Conservation (phyloP, 1,140 invertebrate species). For the Scylla paramamosain region DNA sequence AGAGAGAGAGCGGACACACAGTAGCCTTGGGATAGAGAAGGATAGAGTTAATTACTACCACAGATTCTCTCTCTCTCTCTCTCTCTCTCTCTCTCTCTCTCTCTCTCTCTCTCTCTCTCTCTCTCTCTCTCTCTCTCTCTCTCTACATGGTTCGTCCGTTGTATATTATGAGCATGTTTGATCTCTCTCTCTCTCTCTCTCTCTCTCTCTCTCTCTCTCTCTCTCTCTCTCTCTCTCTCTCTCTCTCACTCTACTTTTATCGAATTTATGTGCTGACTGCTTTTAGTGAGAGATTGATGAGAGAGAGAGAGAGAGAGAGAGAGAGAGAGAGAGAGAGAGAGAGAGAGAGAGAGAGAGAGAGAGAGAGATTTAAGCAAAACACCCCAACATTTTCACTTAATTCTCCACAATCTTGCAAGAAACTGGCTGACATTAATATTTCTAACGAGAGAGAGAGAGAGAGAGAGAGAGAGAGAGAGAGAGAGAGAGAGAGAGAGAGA, state of each 20-base stretch:
- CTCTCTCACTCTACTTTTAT: not conserved
- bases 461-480: constrained; percentile 8
- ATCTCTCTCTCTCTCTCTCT: not conserved
- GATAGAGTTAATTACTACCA: not conserved
- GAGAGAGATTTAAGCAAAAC: no score
- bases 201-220: constrained; percentile 1
- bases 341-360: not conserved
- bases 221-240: not conserved
- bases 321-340: not conserved
- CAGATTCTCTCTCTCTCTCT: not conserved
- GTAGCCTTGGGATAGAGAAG: not conserved
- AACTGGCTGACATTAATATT: no score
- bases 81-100: constrained; percentile 4
- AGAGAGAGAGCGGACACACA: no score
- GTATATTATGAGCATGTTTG: no score
- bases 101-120: constrained; percentile 1
- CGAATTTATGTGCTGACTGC: not conserved
- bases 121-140: not conserved
- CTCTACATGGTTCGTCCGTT: not conserved
- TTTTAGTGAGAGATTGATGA: not conserved
- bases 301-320: not conserved
- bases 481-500: no score
- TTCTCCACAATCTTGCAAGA: no score
- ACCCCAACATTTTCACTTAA: no score
- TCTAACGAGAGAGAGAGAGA: not conserved